Evolutionary conservation across 2,888 invertebrate genomes (phyloP).

Genomic region (Myopa testacea): DNA sequence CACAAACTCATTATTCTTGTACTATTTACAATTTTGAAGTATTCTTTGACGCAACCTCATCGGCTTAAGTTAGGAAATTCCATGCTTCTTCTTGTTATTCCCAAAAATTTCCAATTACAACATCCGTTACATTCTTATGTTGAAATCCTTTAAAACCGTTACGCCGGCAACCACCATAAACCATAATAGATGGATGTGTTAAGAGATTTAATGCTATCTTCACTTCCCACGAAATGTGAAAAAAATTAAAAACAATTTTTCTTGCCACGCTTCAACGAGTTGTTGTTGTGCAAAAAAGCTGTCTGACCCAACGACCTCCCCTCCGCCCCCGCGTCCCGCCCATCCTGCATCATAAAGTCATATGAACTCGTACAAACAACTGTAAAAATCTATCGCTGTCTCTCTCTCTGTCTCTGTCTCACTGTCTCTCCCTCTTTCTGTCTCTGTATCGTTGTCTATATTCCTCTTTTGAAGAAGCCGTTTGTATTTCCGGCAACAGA

Average conservation of each 20-base stretch:
- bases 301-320: neutral
- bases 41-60: too few species aligned
- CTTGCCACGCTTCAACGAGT: neutral
- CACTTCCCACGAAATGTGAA: neutral
- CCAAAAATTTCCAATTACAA: too few species aligned
- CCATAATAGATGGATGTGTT: neutral
- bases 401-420: too few species aligned
- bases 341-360: neutral
- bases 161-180: neutral
- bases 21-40: too few species aligned
- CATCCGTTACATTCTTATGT: too few species aligned
- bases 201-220: neutral
- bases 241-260: conserved; percentile 8
- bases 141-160: too few species aligned
- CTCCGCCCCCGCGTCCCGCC: neutral
- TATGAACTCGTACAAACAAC: neutral
- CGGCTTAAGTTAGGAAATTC: too few species aligned
- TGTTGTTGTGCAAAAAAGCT: neutral
- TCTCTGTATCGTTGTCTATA: too few species aligned
- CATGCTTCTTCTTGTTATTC: too few species aligned
- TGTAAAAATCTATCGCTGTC: neutral
- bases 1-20: too few species aligned
- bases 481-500: neutral
- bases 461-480: too few species aligned
- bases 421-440: too few species aligned